Percentiles rank a stretch among this genome's conserved stretches.
phyloP scores from a whole-genome alignment of 2,113 vertebrate genomes.

The Piaya cayana region DNA sequence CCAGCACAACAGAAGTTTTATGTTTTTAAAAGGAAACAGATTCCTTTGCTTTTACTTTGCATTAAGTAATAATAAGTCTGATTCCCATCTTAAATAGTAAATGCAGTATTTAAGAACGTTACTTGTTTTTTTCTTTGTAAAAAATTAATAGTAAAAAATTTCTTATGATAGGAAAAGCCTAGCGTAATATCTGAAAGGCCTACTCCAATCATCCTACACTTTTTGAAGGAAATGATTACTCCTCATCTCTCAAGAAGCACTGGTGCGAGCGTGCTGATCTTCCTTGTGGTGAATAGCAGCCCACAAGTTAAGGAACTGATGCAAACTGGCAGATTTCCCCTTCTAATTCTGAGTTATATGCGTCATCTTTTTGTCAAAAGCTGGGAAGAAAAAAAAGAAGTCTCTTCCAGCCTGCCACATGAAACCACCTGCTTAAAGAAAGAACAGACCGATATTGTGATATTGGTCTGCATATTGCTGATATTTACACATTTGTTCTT shows the following conservation, averaged over 20 bases:
- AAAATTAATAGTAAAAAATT: neutral
- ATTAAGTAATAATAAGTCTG: neutral
- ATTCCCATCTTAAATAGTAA: neutral
- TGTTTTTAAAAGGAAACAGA: neutral
- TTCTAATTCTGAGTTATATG: constrained; percentile 71
- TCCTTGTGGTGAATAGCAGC: constrained; percentile 61
- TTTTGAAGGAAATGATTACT: constrained; percentile 32
- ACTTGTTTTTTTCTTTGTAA: neutral
- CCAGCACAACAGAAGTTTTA: neutral
- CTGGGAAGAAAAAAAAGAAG: constrained; percentile 28
- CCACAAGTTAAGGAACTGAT: constrained; percentile 70
- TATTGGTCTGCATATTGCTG: neutral
- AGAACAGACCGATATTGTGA: constrained; percentile 29
- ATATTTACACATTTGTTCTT: constrained; percentile 1
- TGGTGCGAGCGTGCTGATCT: constrained; percentile 38
- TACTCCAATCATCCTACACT: constrained; percentile 39
- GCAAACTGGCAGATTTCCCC: constrained; percentile 70
- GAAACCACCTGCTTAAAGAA: constrained; percentile 67
- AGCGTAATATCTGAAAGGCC: constrained; percentile 2
- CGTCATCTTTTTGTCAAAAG: constrained; percentile 69
- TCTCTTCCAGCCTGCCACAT: constrained; percentile 59
- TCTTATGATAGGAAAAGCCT: neutral
- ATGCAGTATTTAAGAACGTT: neutral
- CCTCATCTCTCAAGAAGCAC: constrained; percentile 28
- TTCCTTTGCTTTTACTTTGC: neutral